Conservation (phyloP, 1,140 invertebrate species). For the Phortica variegata region DNA sequence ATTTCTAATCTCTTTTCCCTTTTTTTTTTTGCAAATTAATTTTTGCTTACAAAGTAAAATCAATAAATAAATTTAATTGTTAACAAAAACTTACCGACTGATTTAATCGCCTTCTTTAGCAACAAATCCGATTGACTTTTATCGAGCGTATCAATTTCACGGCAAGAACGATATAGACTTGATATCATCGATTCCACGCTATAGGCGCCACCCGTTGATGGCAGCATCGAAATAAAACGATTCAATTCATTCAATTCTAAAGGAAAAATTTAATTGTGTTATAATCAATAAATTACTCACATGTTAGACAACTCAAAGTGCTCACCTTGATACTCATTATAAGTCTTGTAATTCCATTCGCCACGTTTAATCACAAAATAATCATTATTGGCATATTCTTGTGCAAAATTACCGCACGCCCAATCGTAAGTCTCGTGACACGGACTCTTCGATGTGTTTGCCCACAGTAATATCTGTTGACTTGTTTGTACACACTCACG, state of each 20-base stretch:
- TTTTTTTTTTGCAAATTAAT: constrained; percentile 15
- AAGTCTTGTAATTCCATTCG: constrained; percentile 55
- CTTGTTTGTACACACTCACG: constrained; percentile 51
- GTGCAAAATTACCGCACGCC: constrained; percentile 50
- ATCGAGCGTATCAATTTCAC: constrained; percentile 47
- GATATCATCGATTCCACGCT: constrained; percentile 45
- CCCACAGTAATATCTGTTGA: constrained; percentile 48
- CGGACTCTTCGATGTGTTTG: constrained; percentile 44
- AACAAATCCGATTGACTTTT: constrained; percentile 50
- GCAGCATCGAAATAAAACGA: constrained; percentile 54
- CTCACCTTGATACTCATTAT: constrained; percentile 55
- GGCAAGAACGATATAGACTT: constrained; percentile 46
- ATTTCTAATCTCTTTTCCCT: too few species aligned
- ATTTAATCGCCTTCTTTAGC: constrained; percentile 42
- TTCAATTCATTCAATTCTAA: constrained; percentile 52
- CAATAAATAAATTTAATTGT: constrained; percentile 11
- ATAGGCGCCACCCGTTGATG: constrained; percentile 34
- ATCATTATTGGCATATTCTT: constrained; percentile 40
- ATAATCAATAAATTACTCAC: too few species aligned
- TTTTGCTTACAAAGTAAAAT: background rate
- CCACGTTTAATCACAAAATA: constrained; percentile 53
- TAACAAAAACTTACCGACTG: constrained; percentile 39
- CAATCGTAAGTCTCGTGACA: constrained; percentile 54
- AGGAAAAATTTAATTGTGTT: background rate
- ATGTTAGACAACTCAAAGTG: too few species aligned